These are phyloP conservation scores for Sitobion miscanthi DNA, from an alignment of 1,140 invertebrate genomes.

Conservation along the genomic window DNA sequence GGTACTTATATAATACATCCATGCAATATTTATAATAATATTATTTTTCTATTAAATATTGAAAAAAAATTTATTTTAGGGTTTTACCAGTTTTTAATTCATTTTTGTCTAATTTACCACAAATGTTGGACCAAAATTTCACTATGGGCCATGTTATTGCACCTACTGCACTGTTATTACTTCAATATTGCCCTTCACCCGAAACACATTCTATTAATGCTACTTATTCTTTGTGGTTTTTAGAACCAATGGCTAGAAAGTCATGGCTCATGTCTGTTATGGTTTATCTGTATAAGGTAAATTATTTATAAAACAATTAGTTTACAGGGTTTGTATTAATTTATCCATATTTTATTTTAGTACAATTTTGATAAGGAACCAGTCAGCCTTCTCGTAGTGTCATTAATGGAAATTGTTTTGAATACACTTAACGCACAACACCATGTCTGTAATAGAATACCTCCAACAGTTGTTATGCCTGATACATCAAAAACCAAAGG, in stretches of 20 bases:
- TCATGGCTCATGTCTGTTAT: constrained; percentile 93
- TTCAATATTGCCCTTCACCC: constrained; percentile 86
- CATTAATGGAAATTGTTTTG: constrained; percentile 88
- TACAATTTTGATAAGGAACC: constrained; percentile 90
- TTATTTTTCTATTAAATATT: neutral
- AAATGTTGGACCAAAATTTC: constrained; percentile 94
- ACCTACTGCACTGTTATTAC: constrained; percentile 81
- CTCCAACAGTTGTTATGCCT: constrained; percentile 77
- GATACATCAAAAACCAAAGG: constrained; percentile 70
- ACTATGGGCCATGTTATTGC: constrained; percentile 86
- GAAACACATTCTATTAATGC: constrained; percentile 66
- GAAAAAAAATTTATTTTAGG: constrained; percentile 64
- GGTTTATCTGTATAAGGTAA: constrained; percentile 96
- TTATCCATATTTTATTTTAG: constrained; percentile 65
- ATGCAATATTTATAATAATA: neutral
- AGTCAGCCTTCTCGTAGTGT: constrained; percentile 78
- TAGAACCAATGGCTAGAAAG: constrained; percentile 82
- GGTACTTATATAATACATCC: constrained; percentile 66
- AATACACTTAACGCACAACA: constrained; percentile 92
- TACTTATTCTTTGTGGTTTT: constrained; percentile 84
- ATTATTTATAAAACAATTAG: constrained; percentile 29
- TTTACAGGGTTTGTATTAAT: neutral
- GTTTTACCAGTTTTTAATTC: constrained; percentile 94
- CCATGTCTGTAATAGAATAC: constrained; percentile 82
- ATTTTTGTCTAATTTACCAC: constrained; percentile 89